Evolutionary conservation across 2,113 vertebrate species (phyloP).

Genomic region (Casuarius casuarius): DNA sequence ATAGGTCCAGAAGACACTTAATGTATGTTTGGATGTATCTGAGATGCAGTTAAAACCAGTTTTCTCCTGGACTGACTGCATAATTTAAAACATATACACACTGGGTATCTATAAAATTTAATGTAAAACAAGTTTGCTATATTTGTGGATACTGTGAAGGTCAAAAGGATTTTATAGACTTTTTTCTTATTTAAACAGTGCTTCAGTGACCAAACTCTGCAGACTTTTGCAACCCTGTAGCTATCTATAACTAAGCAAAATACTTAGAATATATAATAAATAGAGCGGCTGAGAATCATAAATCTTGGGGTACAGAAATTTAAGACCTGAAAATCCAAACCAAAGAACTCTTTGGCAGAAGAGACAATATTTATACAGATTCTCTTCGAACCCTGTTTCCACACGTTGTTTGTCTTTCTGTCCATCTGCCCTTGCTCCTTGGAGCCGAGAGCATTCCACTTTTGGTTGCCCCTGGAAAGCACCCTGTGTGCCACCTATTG

Average conservation of each 20-base stretch:
- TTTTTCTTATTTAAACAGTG: not conserved
- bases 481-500: not conserved
- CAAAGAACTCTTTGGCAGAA: not conserved
- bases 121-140: not conserved
- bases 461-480: not conserved
- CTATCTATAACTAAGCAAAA: constrained; percentile 6
- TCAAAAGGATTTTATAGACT: not conserved
- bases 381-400: not conserved
- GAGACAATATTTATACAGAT: not conserved
- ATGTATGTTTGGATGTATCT: not conserved
- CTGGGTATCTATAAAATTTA: not conserved
- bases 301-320: not conserved
- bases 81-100: not conserved
- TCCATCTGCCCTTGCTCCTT: not conserved
- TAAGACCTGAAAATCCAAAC: not conserved
- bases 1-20: not conserved
- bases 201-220: not conserved
- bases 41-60: not conserved
- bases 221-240: not conserved
- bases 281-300: not conserved
- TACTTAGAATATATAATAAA: not conserved
- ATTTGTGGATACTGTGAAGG: not conserved
- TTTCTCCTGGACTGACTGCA: not conserved
- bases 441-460: not conserved
- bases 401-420: not conserved